Evolutionary conservation across 2,888 invertebrate species (phyloP), one percentile per base, ranked within the genome.

Genomic region (Cephus nigrinus): DNA sequence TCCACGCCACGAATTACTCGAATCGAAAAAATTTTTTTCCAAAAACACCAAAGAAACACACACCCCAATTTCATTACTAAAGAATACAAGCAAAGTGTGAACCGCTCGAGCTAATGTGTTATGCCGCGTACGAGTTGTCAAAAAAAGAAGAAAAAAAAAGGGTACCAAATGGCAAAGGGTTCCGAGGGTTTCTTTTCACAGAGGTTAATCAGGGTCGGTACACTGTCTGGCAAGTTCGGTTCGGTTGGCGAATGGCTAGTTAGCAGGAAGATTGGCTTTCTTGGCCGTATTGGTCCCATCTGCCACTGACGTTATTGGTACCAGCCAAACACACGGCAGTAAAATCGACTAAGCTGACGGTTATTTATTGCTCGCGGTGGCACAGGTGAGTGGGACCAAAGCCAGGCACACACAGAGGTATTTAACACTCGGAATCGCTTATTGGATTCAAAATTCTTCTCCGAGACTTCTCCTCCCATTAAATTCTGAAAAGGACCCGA

Each of bases 331-430:
- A 84, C 75, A 82, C 82, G 87, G 90, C 88, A 88, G 89, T 91
- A 91, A 91, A 91, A 91, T 91, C 88, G 86, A 87, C 91, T 89
- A 90, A 91, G 89, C 89, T 88, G 89, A 86, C 88, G 89, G 91
- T 91, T 91, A 91, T 91, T 91, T 91, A 91, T 89, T 89, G 87
- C 88, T 86, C 84, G 83, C 87, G 84, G 86, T 87, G 89, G 89
- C 90, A 89, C 90, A 90, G 89, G 89, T 89, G 90, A 90, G 88
- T 86, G 86, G 89, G 87, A 86, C 84, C 82, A 80, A 79, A 82
- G 80, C 80, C 81, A 74, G 30, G 55, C 55, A 55, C 55, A 55
- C 32, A 55, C 32, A 71, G 31, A 71, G 31, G 33, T 71, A 71
- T 71, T 71, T 71, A 71, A 71, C 71, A 31, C 71, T 4, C 0